A percentile compares a stretch with the other conserved stretches of the same genome.
These are phyloP conservation scores for Halichoerus grypus DNA, from an alignment of 2,113 vertebrate genomes.

Conservation along the genomic window DNA sequence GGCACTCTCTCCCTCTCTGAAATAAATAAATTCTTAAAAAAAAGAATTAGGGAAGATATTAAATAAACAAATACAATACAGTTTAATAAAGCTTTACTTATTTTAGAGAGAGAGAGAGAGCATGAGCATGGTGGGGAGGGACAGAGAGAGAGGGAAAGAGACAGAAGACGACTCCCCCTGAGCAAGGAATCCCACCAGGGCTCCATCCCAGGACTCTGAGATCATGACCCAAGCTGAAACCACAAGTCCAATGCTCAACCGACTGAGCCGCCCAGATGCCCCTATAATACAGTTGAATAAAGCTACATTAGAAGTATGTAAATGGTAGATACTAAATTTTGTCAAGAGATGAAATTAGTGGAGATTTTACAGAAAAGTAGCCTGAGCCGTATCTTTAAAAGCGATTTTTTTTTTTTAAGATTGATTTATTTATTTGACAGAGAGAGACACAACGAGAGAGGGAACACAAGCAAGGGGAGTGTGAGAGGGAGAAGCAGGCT, in stretches of 20 bases:
- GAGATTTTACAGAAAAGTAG: slow-evolving; percentile 22
- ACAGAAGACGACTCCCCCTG: background rate
- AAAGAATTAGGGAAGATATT: slow-evolving; percentile 14
- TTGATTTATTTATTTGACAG: no score
- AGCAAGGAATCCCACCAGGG: background rate
- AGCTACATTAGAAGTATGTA: background rate
- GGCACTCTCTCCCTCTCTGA: background rate
- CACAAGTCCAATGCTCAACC: background rate
- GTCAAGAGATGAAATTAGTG: background rate
- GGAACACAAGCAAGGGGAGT: no score
- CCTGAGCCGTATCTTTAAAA: background rate
- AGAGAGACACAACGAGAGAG: no score
- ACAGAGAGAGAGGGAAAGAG: background rate
- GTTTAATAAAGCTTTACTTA: background rate
- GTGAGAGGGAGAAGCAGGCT: no score
- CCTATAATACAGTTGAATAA: background rate
- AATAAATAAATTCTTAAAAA: background rate
- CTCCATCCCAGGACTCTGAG: background rate
- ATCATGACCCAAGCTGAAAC: background rate
- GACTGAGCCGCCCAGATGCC: background rate
- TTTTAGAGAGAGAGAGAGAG: background rate
- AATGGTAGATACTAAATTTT: background rate
- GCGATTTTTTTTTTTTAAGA: no score
- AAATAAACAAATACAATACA: background rate
- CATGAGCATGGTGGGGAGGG: background rate